These are phyloP conservation scores for Polypedilum vanderplanki DNA, from an alignment of 1,140 invertebrate genomes.

Conservation along the genomic window DNA sequence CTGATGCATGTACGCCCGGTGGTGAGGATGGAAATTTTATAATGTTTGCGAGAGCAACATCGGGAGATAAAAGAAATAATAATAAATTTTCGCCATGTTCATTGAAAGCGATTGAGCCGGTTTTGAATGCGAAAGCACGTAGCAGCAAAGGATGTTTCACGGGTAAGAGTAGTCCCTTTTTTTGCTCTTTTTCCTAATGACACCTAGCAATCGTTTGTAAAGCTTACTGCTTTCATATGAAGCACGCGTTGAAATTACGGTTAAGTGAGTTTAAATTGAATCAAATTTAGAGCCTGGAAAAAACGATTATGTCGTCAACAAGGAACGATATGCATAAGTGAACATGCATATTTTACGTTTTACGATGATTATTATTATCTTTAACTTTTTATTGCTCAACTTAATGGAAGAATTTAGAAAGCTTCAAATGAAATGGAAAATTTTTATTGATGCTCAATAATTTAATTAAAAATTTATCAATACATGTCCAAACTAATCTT, in stretches of 20 bases:
- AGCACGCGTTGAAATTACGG: neutral
- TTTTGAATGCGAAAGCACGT: conserved; percentile 86
- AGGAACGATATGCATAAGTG: neutral
- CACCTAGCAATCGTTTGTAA: neutral
- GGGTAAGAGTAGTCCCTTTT: conserved; percentile 47
- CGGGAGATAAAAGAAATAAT: conserved; percentile 94
- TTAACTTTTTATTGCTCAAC: too few relatives aligned
- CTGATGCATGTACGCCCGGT: conserved; percentile 82
- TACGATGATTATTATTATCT: too few relatives aligned
- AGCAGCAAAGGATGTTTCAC: conserved; percentile 87
- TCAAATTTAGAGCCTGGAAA: conserved; percentile 5
- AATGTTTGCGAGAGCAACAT: conserved; percentile 94
- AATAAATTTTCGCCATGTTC: conserved; percentile 91
- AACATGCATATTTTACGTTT: too few relatives aligned
- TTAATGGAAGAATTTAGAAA: too few relatives aligned
- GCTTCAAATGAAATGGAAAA: too few relatives aligned
- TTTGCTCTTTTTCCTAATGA: conserved; percentile 30
- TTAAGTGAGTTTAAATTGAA: conserved; percentile 25
- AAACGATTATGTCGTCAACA: conserved; percentile 12
- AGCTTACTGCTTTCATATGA: neutral
- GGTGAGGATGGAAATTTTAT: conserved; percentile 96
- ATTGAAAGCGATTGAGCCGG: conserved; percentile 88
- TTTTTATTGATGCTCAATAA: too few relatives aligned
- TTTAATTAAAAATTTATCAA: too few relatives aligned
- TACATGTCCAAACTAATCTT: too few relatives aligned